Base-by-base conservation (phyloP, 1,140 invertebrate genomes). In the Spodoptera litura region DNA sequence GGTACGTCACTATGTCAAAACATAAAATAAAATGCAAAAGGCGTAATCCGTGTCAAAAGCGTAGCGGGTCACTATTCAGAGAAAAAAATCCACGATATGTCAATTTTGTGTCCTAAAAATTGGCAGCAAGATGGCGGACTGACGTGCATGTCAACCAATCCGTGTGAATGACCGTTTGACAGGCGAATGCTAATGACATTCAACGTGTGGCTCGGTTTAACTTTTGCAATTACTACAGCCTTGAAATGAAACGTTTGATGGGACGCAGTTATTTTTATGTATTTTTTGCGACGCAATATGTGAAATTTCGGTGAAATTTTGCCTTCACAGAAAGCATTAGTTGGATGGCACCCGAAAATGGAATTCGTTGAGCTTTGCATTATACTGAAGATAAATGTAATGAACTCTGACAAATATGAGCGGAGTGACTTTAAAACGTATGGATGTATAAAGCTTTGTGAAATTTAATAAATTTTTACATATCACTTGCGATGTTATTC, bases 111-210 rank as follows among this genome's bases (percentile, higher is more conserved):
- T 59, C 20, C 38, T 58, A 73, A 35, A 9, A 35, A 64, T 74
- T 25, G 73, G 73, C 58, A 27, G 38, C 13, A 20, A 64, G 73
- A 75, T 75, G 73, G 59, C 73, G 70, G 68, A 71, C 76, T 55
- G 61, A 55, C 78, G 79, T 79, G 56, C 35, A 72, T 51, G 58
- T 75, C 51, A 64, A 61, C 59, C 84, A 85, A 86, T 85, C 82
- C 87, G 82, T 78, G 82, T 84, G 83, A 90, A 83, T 86, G 79
- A 85, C 80, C 81, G 90, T 91, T 90, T 91, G 86, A 87, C 86
- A 89, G 88, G 89, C 87, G 88, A 90, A 91, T 91, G 84, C 83
- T 89, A 86, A 89, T 90, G 83, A 89, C 82, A 84, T 86, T 85
- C 83, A 85, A 71, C 31, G 51, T 27, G 49, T 8, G 66, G 71